phyloP scores from a whole-genome alignment of 2,113 vertebrate genomes.

The Gymnorhina tibicen region DNA sequence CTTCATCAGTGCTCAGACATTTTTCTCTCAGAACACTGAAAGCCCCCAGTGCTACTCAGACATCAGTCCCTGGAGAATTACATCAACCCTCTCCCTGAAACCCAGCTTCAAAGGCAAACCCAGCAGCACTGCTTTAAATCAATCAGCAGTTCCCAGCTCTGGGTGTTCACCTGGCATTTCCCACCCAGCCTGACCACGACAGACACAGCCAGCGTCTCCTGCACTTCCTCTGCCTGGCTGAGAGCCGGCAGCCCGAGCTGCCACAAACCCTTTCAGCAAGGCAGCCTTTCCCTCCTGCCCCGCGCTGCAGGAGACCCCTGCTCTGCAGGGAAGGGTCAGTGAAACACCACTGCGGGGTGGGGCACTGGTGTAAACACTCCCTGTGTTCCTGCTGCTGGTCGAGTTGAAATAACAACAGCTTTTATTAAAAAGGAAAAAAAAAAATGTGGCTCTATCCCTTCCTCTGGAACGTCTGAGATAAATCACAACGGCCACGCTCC shows the following conservation, averaged over 20 bases:
- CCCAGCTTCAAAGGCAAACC: background rate
- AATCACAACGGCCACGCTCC: background rate
- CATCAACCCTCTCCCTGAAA: background rate
- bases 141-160: background rate
- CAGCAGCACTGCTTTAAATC: background rate
- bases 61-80: background rate
- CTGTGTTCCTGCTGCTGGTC: background rate
- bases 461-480: background rate
- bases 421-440: background rate
- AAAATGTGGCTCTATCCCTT: background rate
- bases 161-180: background rate
- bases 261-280: background rate
- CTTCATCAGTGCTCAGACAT: background rate
- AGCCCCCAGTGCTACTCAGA: background rate
- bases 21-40: background rate
- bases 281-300: background rate
- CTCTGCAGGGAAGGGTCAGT: fast-evolving
- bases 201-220: background rate
- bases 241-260: background rate
- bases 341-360: no score
- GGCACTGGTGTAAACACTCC: fast-evolving
- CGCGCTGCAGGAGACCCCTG: background rate
- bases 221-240: background rate
- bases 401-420: background rate
- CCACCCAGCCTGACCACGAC: fast-evolving